phyloP scores from a whole-genome alignment of 2,113 vertebrate species.

The Melanocharis versteri region DNA sequence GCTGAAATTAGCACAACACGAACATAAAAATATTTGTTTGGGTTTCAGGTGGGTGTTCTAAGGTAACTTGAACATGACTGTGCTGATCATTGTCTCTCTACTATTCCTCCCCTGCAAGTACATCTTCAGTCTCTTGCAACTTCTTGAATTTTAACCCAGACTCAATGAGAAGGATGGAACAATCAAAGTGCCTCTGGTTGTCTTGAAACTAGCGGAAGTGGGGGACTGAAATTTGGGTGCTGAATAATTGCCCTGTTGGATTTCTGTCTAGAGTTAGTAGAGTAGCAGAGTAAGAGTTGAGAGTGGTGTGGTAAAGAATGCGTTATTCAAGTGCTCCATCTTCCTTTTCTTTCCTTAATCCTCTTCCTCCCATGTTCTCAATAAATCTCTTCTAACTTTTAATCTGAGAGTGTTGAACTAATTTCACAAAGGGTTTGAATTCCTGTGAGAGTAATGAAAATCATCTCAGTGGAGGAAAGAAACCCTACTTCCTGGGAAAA shows the following conservation, averaged over 20 bases:
- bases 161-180: neutral
- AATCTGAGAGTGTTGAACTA: neutral
- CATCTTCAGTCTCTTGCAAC: neutral
- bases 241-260: neutral
- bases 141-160: neutral
- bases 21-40: neutral
- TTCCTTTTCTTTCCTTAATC: slow-evolving; percentile 13
- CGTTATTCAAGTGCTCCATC: neutral
- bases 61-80: neutral
- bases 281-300: neutral
- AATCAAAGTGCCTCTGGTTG: neutral
- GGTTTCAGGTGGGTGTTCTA: neutral
- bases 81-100: neutral
- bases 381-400: neutral
- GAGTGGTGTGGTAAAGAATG: neutral
- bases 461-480: neutral
- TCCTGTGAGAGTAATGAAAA: neutral
- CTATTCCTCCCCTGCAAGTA: neutral
- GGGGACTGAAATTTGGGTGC: neutral
- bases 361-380: neutral
- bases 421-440: neutral
- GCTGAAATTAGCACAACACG: neutral
- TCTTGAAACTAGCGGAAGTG: neutral
- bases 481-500: neutral
- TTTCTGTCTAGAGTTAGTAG: neutral